Evolutionary conservation across 2,888 invertebrate species (phyloP).

Genomic region (Macaria notata): DNA sequence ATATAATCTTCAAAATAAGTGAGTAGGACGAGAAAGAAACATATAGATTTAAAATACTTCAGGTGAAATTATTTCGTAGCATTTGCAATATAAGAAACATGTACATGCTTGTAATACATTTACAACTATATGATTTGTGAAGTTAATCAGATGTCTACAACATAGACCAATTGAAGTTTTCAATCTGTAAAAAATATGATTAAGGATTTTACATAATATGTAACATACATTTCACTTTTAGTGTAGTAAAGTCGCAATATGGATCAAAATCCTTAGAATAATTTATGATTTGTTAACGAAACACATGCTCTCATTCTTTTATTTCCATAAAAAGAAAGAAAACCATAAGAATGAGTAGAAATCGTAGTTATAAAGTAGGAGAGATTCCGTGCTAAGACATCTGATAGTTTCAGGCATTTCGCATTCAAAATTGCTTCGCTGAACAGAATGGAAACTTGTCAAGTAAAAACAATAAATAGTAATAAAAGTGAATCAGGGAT

Average conservation of each 20-base stretch:
- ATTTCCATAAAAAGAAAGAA: constrained; percentile 1
- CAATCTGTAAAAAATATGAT: not conserved
- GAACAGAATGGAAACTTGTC: constrained; percentile 11
- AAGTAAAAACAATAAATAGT: too few species aligned
- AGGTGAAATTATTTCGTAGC: too few species aligned
- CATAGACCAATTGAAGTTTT: not conserved
- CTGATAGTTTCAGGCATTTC: constrained; percentile 15
- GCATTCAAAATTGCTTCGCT: constrained; percentile 15
- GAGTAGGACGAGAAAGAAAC: too few species aligned
- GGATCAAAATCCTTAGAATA: too few species aligned
- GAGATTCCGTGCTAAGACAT: constrained; percentile 27
- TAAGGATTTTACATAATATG: too few species aligned
- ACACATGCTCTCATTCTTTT: constrained; percentile 1
- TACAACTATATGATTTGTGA: not conserved
- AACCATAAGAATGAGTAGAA: constrained; percentile 11
- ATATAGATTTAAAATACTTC: too few species aligned
- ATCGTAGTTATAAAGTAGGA: constrained; percentile 3
- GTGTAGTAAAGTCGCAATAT: too few species aligned
- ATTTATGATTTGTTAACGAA: not conserved
- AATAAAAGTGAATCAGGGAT: too few species aligned
- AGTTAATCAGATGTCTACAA: constrained; percentile 11
- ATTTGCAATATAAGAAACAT: not conserved
- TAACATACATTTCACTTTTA: too few species aligned
- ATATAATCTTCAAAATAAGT: too few species aligned
- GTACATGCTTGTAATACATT: constrained; percentile 1